Evolutionary conservation across 1,140 invertebrate genomes (phyloP).

Genomic region (Doryteuthis pealeii): DNA sequence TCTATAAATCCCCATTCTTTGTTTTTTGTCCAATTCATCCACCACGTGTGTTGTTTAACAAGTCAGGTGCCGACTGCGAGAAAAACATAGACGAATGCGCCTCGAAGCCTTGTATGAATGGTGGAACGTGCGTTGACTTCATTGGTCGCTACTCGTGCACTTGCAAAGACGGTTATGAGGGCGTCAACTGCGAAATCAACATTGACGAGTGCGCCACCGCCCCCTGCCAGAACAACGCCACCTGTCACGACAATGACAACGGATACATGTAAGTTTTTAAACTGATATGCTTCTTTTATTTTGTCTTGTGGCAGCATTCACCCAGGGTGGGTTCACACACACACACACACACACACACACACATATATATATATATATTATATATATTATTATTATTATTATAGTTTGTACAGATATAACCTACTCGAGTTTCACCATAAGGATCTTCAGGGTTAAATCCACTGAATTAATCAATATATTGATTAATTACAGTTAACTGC

Average conservation of each 20-base stretch:
- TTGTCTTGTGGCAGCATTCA: no score
- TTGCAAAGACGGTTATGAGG: slow-evolving; percentile 26
- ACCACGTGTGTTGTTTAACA: no score
- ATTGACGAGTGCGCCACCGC: slow-evolving; percentile 32
- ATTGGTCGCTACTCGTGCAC: slow-evolving; percentile 23
- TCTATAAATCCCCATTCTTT: no score
- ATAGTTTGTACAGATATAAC: no score
- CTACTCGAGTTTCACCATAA: no score
- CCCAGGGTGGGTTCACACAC: no score
- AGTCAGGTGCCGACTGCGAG: slow-evolving; percentile 78
- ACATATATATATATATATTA: background rate
- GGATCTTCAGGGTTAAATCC: no score
- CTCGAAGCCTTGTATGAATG: slow-evolving; percentile 59
- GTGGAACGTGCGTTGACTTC: slow-evolving; percentile 10
- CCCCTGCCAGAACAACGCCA: slow-evolving; percentile 33
- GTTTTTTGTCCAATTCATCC: no score
- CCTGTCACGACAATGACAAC: slow-evolving; percentile 29
- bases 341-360: background rate
- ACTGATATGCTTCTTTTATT: slow-evolving; percentile 15
- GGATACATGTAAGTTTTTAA: slow-evolving; percentile 63
- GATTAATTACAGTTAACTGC: no score
- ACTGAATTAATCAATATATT: no score
- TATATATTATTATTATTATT: no score
- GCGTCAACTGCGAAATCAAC: slow-evolving; percentile 43
- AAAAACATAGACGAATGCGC: slow-evolving; percentile 76